A percentile compares a stretch with the other conserved stretches of the same genome.
phyloP scores from a whole-genome alignment of 2,113 vertebrate genomes.

The Tachycineta bicolor region DNA sequence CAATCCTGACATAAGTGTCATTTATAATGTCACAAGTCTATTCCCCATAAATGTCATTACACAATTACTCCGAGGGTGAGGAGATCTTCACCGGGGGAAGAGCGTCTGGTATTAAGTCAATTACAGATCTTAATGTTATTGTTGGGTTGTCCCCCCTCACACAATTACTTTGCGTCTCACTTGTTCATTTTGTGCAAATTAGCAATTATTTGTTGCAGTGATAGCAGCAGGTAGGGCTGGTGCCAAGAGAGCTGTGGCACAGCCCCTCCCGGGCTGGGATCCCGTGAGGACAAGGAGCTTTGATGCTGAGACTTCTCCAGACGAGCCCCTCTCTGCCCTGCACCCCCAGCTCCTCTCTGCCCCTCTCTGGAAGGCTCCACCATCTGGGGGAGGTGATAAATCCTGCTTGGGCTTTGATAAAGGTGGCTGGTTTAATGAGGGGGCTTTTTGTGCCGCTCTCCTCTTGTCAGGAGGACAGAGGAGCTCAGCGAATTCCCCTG shows the following conservation, averaged over 20 bases:
- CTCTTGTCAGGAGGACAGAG: background rate
- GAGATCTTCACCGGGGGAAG: conserved; percentile 16
- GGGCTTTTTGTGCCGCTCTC: conserved; percentile 2
- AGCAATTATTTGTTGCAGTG: conserved; percentile 65
- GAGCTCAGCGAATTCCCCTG: conserved; percentile 43
- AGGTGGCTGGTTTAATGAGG: background rate
- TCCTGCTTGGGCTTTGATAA: background rate
- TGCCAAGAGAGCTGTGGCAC: background rate
- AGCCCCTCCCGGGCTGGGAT: background rate
- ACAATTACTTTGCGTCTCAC: conserved; percentile 51
- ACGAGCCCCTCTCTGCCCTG: background rate
- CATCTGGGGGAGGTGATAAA: conserved; percentile 7
- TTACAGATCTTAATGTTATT: conserved; percentile 58
- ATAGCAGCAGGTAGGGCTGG: conserved; percentile 35
- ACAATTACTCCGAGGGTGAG: conserved; percentile 68
- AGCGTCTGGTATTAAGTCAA: conserved; percentile 60
- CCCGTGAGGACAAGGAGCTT: background rate
- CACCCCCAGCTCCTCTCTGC: background rate
- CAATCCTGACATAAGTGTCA: conserved; percentile 77
- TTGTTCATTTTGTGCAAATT: conserved; percentile 69
- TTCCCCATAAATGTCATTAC: conserved; percentile 78
- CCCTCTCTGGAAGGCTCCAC: background rate
- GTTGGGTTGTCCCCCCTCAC: conserved; percentile 47
- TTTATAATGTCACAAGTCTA: conserved; percentile 81
- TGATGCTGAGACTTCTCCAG: background rate